A percentile compares a stretch with the other conserved stretches of the same genome.
Conservation (phyloP, 2,113 vertebrate species). For the Mus musculus region DNA sequence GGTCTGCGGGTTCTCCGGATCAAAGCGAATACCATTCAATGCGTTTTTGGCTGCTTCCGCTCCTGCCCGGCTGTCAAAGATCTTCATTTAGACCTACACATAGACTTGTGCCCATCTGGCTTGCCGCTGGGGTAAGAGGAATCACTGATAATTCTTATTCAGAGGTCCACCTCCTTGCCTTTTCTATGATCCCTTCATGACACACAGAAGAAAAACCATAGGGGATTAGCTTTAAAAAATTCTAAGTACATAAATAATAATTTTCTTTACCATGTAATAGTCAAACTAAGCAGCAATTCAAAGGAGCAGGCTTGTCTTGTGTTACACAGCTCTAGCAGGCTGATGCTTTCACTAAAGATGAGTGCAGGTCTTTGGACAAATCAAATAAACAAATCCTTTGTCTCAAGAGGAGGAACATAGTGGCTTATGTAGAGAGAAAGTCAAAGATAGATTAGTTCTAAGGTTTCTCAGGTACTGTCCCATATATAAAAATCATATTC, state of each 20-base stretch:
- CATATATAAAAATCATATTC: constrained; percentile 1
- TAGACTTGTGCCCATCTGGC: neutral
- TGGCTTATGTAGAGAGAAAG: neutral
- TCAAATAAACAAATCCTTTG: constrained; percentile 6
- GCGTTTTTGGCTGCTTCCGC: too few species aligned
- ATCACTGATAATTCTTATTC: neutral
- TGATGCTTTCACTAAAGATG: neutral
- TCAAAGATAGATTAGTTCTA: constrained; percentile 5
- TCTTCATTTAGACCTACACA: neutral
- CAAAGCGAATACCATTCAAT: constrained; percentile 89
- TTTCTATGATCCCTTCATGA: neutral
- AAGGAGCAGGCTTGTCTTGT: neutral
- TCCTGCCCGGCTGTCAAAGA: too few species aligned
- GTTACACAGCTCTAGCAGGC: neutral
- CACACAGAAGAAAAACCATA: neutral
- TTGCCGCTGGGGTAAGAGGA: neutral
- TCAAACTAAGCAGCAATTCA: neutral
- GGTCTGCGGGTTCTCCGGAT: constrained; percentile 99
- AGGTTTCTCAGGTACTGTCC: neutral
- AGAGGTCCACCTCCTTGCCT: neutral
- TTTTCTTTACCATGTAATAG: constrained; percentile 16
- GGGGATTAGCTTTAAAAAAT: neutral
- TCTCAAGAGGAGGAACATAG: neutral
- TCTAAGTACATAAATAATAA: neutral
- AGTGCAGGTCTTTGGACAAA: constrained; percentile 18